Percentiles rank a stretch among this genome's conserved stretches.
phyloP scores from a whole-genome alignment of 2,888 invertebrate genomes.

The Yponomeuta cagnagella region DNA sequence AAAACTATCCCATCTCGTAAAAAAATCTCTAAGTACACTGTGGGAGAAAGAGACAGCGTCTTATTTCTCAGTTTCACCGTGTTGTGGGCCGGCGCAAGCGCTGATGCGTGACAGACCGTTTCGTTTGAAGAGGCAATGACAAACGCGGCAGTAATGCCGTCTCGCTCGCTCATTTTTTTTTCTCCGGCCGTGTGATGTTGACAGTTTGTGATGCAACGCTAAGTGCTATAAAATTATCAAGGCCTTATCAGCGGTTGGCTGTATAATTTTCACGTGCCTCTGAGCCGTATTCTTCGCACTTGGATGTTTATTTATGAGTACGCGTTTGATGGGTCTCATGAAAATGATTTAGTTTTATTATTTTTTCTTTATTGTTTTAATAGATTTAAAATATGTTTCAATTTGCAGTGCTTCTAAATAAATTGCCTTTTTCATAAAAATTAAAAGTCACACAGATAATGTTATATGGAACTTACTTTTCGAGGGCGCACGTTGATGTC shows the following conservation, averaged over 20 bases:
- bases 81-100: conserved; percentile 64
- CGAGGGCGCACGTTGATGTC: conserved; percentile 37
- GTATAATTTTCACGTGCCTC: conserved; percentile 28
- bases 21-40: conserved; percentile 10
- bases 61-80: conserved; percentile 32
- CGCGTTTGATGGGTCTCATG: neutral
- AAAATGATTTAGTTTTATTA: neutral
- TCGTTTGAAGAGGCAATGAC: conserved; percentile 61
- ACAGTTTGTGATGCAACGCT: conserved; percentile 47
- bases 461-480: conserved; percentile 9
- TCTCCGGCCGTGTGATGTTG: conserved; percentile 33
- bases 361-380: neutral
- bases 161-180: conserved; percentile 54
- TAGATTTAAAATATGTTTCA: neutral
- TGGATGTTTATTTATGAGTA: conserved; percentile 3
- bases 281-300: conserved; percentile 23
- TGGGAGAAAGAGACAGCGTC: conserved; percentile 42
- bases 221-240: conserved; percentile 40
- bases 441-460: neutral
- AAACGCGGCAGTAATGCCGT: conserved; percentile 39
- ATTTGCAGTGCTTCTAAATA: too few relatives aligned
- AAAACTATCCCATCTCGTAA: conserved; percentile 41
- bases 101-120: conserved; percentile 63
- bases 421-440: neutral
- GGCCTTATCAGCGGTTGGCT: conserved; percentile 30